Conservation (phyloP, 2,113 vertebrate genomes). For the Percopsis transmontana region DNA sequence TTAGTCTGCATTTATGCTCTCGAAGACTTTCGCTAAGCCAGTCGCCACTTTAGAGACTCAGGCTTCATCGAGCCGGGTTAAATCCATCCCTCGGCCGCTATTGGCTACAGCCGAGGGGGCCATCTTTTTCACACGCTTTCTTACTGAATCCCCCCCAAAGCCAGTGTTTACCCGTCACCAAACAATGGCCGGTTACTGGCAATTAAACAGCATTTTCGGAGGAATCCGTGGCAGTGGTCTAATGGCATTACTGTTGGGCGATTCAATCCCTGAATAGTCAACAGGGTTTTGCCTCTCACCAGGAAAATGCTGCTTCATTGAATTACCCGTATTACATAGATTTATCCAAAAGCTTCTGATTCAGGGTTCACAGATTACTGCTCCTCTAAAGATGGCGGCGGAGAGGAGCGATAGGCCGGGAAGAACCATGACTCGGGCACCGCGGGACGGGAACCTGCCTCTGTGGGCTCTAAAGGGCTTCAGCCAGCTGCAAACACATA, state of each 20-base stretch:
- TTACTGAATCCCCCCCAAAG: constrained; percentile 39
- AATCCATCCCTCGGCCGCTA: constrained; percentile 66
- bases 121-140: constrained; percentile 73
- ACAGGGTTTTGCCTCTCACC: constrained; percentile 79
- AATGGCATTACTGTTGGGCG: constrained; percentile 79
- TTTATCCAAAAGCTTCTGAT: constrained; percentile 79
- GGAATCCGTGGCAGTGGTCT: constrained; percentile 77
- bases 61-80: constrained; percentile 55
- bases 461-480: neutral
- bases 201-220: constrained; percentile 78
- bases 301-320: constrained; percentile 78
- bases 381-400: constrained; percentile 66
- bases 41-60: constrained; percentile 79
- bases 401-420: constrained; percentile 51
- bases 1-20: constrained; percentile 96
- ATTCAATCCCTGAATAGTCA: constrained; percentile 80
- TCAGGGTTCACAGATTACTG: constrained; percentile 78
- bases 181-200: constrained; percentile 78
- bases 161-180: constrained; percentile 77
- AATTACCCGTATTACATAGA: constrained; percentile 81
- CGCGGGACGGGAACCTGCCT: constrained; percentile 23
- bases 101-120: constrained; percentile 65
- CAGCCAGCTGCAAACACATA: neutral
- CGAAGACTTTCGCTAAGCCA: constrained; percentile 90
- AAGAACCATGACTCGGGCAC: constrained; percentile 38